Conservation (phyloP, 1,140 invertebrate genomes). For the Halyomorpha halys region DNA sequence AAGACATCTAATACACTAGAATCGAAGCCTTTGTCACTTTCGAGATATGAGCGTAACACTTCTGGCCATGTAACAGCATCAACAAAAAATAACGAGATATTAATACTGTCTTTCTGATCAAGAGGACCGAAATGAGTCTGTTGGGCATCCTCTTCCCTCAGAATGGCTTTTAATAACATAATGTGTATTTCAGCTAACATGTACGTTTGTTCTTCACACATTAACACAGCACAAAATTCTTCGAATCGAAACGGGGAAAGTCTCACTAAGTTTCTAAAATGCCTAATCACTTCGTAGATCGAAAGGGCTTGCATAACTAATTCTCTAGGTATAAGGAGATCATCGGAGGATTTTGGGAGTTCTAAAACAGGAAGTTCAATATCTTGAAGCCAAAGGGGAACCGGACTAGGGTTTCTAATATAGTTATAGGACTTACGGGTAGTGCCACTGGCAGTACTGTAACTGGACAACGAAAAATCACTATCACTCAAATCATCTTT, state of each 20-base stretch:
- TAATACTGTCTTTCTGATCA: conserved; percentile 93
- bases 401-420: conserved; percentile 61
- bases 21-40: conserved; percentile 75
- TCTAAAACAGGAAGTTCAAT: conserved; percentile 62
- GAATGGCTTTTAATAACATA: conserved; percentile 76
- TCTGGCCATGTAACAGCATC: conserved; percentile 94
- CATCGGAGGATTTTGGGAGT: conserved; percentile 80
- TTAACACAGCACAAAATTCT: conserved; percentile 87
- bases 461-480: conserved; percentile 72
- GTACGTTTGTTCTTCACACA: conserved; percentile 81
- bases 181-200: conserved; percentile 87
- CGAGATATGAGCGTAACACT: conserved; percentile 74
- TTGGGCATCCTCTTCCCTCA: conserved; percentile 89
- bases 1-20: conserved; percentile 55
- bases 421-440: conserved; percentile 41
- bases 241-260: conserved; percentile 91
- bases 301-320: conserved; percentile 67
- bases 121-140: conserved; percentile 90
- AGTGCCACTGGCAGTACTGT: conserved; percentile 54
- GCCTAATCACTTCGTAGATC: conserved; percentile 87
- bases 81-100: conserved; percentile 80
- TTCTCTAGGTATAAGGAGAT: conserved; percentile 70
- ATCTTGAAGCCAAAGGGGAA: conserved; percentile 72
- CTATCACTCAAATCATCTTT: conserved; percentile 63
- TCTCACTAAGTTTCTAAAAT: conserved; percentile 79